A percentile compares a stretch with the other conserved stretches of the same genome.
Conservation (phyloP, 2,113 vertebrate species). For the Sarotherodon lohbergeri region DNA sequence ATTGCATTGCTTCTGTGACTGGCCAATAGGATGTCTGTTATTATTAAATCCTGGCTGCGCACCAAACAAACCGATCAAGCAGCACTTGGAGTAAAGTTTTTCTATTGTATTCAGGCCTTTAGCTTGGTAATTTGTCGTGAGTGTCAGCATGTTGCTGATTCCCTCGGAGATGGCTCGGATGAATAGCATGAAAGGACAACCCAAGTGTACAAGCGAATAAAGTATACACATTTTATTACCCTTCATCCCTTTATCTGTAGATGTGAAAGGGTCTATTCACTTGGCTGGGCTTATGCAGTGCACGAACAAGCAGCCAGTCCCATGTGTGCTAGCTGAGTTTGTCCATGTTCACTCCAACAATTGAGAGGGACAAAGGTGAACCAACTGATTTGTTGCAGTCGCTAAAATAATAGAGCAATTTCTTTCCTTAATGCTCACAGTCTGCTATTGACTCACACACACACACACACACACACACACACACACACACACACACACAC, state of each 20-base stretch:
- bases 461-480: conserved; percentile 3
- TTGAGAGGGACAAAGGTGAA: conserved; percentile 64
- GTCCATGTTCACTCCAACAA: conserved; percentile 56
- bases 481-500: too few relatives aligned
- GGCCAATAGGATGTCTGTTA: neutral
- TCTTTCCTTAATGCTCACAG: conserved; percentile 64
- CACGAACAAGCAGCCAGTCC: conserved; percentile 47
- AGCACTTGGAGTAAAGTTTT: conserved; percentile 8
- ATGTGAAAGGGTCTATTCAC: conserved; percentile 59
- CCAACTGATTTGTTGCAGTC: conserved; percentile 70
- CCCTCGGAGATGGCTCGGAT: neutral
- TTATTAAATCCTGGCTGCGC: neutral
- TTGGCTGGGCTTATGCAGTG: conserved; percentile 40
- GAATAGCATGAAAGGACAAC: conserved; percentile 50
- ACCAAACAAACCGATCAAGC: conserved; percentile 6
- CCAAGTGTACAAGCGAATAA: conserved; percentile 53
- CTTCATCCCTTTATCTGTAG: conserved; percentile 59
- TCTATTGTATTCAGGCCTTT: neutral
- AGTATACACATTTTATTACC: conserved; percentile 57
- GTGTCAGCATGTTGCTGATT: neutral
- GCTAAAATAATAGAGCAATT: conserved; percentile 72
- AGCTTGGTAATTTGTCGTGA: neutral
- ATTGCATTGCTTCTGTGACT: neutral
- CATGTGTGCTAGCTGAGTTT: conserved; percentile 44
- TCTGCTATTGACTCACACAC: conserved; percentile 46